Conservation (phyloP, 2,113 vertebrate genomes). For the Caloenas nicobarica region DNA sequence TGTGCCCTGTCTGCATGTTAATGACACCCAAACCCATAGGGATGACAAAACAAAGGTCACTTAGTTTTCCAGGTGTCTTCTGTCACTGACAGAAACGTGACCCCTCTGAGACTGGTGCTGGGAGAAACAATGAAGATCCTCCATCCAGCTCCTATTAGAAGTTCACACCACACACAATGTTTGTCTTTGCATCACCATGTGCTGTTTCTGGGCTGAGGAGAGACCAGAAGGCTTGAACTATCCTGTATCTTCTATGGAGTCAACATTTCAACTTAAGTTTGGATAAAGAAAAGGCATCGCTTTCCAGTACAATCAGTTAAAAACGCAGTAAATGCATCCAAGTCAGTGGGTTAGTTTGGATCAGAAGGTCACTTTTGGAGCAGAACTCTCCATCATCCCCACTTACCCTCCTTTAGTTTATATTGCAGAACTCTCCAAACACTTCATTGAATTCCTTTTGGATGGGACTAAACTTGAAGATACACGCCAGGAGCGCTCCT, state of each 20-base stretch:
- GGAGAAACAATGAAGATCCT: background rate
- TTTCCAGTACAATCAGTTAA: background rate
- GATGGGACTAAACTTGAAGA: background rate
- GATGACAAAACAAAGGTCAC: background rate
- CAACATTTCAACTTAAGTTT: background rate
- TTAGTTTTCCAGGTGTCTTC: background rate
- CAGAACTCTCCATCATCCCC: background rate
- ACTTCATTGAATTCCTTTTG: background rate
- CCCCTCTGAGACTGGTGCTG: background rate
- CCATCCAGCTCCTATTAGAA: background rate
- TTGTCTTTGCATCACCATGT: accelerated
- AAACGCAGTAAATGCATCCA: background rate
- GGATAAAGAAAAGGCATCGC: background rate
- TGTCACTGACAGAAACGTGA: background rate
- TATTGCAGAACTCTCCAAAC: background rate
- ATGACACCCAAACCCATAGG: background rate
- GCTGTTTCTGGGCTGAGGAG: background rate
- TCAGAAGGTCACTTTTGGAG: background rate
- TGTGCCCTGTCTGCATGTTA: background rate
- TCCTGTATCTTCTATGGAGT: background rate
- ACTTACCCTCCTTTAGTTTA: background rate
- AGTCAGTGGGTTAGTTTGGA: background rate
- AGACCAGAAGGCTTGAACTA: background rate
- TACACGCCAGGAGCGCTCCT: background rate
- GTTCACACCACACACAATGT: accelerated